Evolutionary conservation across 2,113 vertebrate species (phyloP), one percentile per base, ranked within the genome.

Genomic region (Forbesichthys agassizii): DNA sequence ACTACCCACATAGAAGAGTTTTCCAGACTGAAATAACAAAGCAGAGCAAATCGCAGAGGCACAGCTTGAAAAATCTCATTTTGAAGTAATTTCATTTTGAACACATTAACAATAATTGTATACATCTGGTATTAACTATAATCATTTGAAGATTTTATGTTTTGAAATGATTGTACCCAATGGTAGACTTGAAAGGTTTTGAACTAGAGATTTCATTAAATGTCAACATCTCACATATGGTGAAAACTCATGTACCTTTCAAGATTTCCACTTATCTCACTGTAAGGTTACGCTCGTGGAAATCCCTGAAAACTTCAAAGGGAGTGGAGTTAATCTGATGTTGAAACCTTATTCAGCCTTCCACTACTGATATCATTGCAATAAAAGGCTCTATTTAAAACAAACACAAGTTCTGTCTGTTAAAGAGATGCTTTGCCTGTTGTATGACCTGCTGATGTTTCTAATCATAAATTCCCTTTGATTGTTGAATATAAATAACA

Each of bases 271-370:
- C 5, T 42, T 42, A 6, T 12, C 10, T 13, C 5, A 63, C 10
- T 18, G 11, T 64, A 8, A 5, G 3, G 14, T 11, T 36, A 33
- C 46, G 53, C 16, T 48, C 18, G 16, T 18, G 47, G 57, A 2
- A 33, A 16, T 48, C 36, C 60, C 63, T 67, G 75, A 27, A 54
- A 63, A 64, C 61, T 56, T 3, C n/a, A 48, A 27, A 47, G 68
- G 62, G 47, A 47, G 27, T 27, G 42, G 54, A 46, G 65, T 46
- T 9, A 10, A 20, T 59, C 33, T 11, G 12, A 11, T 36, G 48
- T 74, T 69, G 49, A 48, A 27, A 27, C 27, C 27, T 78, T 76
- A 69, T 76, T 85, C 81, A 82, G 81, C 71, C 76, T 78, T 70
- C 57, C 27, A 51, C 20, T 69, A 4, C 64, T 68, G 46, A 56